These are phyloP conservation scores for Chunga burmeisteri DNA, from an alignment of 2,113 vertebrate species.

Conservation along the genomic window DNA sequence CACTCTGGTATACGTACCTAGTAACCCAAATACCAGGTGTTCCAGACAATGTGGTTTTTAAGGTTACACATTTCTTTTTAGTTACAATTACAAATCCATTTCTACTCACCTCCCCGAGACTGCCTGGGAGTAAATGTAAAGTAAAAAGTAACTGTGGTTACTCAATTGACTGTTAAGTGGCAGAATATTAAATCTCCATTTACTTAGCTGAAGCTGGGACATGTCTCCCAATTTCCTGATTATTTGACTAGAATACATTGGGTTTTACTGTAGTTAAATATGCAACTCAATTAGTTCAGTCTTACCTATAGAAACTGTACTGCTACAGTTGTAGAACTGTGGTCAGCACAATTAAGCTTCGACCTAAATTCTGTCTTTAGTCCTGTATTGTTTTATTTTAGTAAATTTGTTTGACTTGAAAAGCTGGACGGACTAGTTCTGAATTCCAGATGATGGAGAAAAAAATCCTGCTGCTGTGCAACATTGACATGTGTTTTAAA, in stretches of 20 bases:
- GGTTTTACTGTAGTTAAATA: not conserved
- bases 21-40: not conserved
- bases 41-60: not conserved
- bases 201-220: not conserved
- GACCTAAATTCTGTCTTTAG: not conserved
- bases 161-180: not conserved
- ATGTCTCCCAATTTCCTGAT: not conserved
- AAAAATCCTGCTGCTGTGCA: not conserved
- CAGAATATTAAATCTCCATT: not conserved
- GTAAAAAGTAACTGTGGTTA: not conserved
- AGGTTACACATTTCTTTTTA: not conserved
- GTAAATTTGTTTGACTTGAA: not conserved
- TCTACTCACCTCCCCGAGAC: not conserved
- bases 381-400: not conserved
- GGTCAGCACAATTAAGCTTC: not conserved
- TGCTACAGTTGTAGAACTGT: not conserved
- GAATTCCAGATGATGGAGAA: not conserved
- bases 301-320: not conserved
- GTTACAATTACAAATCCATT: not conserved
- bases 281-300: not conserved
- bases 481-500: not conserved
- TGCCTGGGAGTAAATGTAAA: not conserved
- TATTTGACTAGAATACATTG: not conserved
- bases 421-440: not conserved
- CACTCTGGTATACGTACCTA: rapidly evolving